A percentile compares a stretch with the other conserved stretches of the same genome.
Evolutionary conservation across 2,797 vertebrate genomes (phyloP).

Genomic region (Furcifer pardalis): DNA sequence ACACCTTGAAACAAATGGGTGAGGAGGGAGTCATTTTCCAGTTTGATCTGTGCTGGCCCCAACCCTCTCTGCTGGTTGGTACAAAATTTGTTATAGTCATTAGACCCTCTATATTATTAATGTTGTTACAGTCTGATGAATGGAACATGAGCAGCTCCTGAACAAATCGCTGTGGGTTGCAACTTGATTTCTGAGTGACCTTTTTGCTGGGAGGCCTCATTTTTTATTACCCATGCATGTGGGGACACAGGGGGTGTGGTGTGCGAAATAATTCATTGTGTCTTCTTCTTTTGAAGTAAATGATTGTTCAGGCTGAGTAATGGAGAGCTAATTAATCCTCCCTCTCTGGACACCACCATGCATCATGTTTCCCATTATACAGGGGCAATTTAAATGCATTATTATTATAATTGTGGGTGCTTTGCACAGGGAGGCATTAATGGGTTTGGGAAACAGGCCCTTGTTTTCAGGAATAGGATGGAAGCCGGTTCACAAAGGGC

Average conservation of each 20-base stretch:
- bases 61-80: constrained; percentile 28
- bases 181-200: constrained; percentile 61
- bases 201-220: constrained; percentile 39
- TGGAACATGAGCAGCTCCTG: constrained; percentile 44
- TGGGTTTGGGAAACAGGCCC: background rate
- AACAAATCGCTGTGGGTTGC: constrained; percentile 34
- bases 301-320: constrained; percentile 9
- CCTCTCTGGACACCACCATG: background rate
- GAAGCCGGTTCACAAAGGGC: background rate
- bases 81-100: constrained; percentile 54
- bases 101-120: constrained; percentile 57
- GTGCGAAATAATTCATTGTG: constrained; percentile 10
- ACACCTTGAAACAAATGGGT: constrained; percentile 54
- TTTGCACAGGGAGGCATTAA: background rate
- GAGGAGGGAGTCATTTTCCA: constrained; percentile 51
- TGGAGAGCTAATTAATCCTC: constrained; percentile 33
- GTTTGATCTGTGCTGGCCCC: background rate
- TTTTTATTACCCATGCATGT: constrained; percentile 12
- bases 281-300: background rate
- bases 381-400: constrained; percentile 45
- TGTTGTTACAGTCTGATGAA: constrained; percentile 27
- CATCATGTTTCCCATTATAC: constrained; percentile 22
- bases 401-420: constrained; percentile 7
- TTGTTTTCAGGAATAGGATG: background rate
- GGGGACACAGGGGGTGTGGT: background rate